Conservation (phyloP, 2,888 invertebrate genomes). For the Plutella xylostella region DNA sequence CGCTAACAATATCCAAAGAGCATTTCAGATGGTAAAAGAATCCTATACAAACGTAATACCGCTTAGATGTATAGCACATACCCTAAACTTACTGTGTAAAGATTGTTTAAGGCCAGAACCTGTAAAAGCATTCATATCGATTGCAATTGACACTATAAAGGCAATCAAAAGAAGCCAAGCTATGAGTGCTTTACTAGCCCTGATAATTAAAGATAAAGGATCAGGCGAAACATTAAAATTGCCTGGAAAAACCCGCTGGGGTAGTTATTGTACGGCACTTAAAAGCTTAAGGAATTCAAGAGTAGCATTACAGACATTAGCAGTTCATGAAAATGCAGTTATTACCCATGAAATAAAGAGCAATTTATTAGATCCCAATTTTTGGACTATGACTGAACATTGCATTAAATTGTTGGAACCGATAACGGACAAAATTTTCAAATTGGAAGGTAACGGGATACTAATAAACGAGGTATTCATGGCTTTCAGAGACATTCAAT, state of each 20-base stretch:
- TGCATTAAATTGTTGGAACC: too few species aligned
- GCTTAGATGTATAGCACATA: constrained; percentile 15
- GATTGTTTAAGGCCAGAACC: constrained; percentile 10
- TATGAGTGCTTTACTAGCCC: constrained; percentile 14
- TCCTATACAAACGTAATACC: constrained; percentile 9
- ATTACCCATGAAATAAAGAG: constrained; percentile 14
- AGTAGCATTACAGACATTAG: constrained; percentile 16
- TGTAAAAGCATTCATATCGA: not conserved
- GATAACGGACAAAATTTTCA: constrained; percentile 15
- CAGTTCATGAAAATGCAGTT: constrained; percentile 17
- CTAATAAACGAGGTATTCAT: constrained; percentile 14
- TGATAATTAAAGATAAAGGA: constrained; percentile 12
- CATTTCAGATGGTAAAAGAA: constrained; percentile 9
- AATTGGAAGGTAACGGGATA: constrained; percentile 13
- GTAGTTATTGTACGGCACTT: constrained; percentile 17
- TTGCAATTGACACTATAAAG: constrained; percentile 11
- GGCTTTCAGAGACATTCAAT: constrained; percentile 10
- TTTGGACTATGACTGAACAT: constrained; percentile 15
- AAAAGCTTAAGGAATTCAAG: constrained; percentile 14
- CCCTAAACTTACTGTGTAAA: constrained; percentile 14
- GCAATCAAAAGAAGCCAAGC: constrained; percentile 6
- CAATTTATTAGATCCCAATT: constrained; percentile 16
- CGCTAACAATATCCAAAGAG: constrained; percentile 12
- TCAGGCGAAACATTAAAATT: constrained; percentile 18
- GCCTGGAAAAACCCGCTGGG: constrained; percentile 17